A percentile compares a stretch with the other conserved stretches of the same genome.
phyloP scores from a whole-genome alignment of 1,140 invertebrate genomes.

The Zaprionus africanus region DNA sequence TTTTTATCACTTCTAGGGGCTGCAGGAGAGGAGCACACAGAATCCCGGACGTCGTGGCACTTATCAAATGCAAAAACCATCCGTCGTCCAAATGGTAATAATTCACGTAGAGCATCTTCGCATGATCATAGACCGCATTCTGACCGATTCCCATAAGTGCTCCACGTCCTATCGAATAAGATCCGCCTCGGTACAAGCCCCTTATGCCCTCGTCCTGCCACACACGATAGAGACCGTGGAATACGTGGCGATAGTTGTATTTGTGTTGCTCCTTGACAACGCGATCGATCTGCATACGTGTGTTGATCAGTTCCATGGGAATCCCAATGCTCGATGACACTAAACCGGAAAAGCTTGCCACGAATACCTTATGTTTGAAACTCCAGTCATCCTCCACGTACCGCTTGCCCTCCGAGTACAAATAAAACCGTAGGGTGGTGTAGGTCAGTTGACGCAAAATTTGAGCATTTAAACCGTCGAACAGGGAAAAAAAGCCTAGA shows the following conservation, averaged over 20 bases:
- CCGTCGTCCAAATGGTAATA: conserved; percentile 15
- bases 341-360: conserved; percentile 50
- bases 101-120: conserved; percentile 33
- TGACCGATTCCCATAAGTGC: conserved; percentile 45
- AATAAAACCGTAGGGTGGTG: conserved; percentile 52
- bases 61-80: conserved; percentile 47
- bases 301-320: conserved; percentile 62
- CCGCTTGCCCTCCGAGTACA: conserved; percentile 53
- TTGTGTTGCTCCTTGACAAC: not conserved
- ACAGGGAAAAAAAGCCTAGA: conserved; percentile 53
- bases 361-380: conserved; percentile 28
- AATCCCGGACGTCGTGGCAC: conserved; percentile 48
- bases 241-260: conserved; percentile 50
- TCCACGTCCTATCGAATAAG: conserved; percentile 10
- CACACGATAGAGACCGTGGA: conserved; percentile 45
- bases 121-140: conserved; percentile 62
- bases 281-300: conserved; percentile 62
- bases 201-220: conserved; percentile 35
- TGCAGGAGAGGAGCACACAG: conserved; percentile 50
- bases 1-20: conserved; percentile 59
- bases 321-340: conserved; percentile 42
- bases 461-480: conserved; percentile 58
- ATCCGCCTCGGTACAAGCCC: conserved; percentile 43
- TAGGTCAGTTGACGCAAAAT: conserved; percentile 58
- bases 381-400: conserved; percentile 24